phyloP scores from a whole-genome alignment of 1,140 invertebrate species.

The Choristoneura fumiferana region DNA sequence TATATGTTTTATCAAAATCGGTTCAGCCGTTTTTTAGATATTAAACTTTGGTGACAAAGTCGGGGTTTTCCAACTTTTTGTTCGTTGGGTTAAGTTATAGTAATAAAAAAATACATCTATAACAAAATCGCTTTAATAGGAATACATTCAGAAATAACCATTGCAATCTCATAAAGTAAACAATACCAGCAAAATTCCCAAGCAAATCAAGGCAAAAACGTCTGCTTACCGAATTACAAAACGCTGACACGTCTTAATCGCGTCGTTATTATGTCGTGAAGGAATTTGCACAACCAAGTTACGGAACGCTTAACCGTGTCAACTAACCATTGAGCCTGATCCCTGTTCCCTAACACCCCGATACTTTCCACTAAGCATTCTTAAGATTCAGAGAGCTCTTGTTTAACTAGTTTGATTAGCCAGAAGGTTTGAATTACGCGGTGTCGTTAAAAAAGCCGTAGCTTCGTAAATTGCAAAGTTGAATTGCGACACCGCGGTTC shows the following conservation, averaged over 20 bases:
- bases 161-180: no score
- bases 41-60: no score
- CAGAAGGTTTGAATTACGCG: slow-evolving; percentile 9
- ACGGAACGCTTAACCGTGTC: neutral
- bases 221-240: neutral
- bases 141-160: no score
- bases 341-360: neutral
- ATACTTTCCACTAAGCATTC: neutral
- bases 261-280: slow-evolving; percentile 15
- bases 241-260: neutral
- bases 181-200: no score
- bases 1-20: no score
- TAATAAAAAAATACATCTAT: no score
- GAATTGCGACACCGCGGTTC: slow-evolving; percentile 7
- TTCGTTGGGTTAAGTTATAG: no score
- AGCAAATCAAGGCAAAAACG: neutral
- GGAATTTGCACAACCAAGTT: slow-evolving; percentile 9
- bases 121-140: no score
- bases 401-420: slow-evolving; percentile 9
- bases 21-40: no score
- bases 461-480: slow-evolving; percentile 10
- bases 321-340: neutral
- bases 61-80: no score
- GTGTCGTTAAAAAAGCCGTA: neutral
- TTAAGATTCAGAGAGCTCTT: neutral